phyloP scores from a whole-genome alignment of 2,113 vertebrate genomes.

The Todiramphus saurophagus region DNA sequence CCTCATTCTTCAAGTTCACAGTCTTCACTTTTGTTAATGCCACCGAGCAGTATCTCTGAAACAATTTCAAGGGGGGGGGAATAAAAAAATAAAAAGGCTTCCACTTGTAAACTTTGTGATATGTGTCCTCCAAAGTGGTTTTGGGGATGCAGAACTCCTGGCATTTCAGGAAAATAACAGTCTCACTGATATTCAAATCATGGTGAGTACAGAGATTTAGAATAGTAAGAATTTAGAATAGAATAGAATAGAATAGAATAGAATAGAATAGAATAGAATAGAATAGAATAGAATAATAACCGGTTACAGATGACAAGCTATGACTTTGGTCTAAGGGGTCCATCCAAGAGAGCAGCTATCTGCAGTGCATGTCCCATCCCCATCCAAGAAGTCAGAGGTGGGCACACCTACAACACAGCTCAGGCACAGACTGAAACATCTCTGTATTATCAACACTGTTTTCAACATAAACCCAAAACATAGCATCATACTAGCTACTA shows the following conservation, averaged over 20 bases:
- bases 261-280: not conserved
- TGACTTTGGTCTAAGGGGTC: not conserved
- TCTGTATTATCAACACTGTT: not conserved
- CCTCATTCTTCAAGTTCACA: not conserved
- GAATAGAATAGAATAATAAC: not conserved
- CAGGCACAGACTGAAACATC: not conserved
- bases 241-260: too few species aligned
- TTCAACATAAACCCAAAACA: not conserved
- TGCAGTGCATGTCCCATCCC: not conserved
- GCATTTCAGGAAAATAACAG: not conserved
- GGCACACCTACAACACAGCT: not conserved
- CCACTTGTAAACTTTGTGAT: not conserved
- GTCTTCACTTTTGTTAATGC: not conserved
- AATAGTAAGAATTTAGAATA: not conserved
- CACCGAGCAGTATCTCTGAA: not conserved
- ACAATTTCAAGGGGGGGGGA: not conserved
- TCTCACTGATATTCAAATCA: not conserved
- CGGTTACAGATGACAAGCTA: not conserved
- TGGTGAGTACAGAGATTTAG: not conserved
- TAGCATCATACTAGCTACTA: not conserved
- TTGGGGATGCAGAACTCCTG: not conserved
- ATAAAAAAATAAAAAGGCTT: not conserved
- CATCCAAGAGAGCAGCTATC: not conserved
- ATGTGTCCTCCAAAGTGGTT: not conserved
- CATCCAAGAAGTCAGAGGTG: not conserved